These are phyloP conservation scores for Cylloceria caligata DNA, from an alignment of 2,888 invertebrate species.

Conservation along the genomic window DNA sequence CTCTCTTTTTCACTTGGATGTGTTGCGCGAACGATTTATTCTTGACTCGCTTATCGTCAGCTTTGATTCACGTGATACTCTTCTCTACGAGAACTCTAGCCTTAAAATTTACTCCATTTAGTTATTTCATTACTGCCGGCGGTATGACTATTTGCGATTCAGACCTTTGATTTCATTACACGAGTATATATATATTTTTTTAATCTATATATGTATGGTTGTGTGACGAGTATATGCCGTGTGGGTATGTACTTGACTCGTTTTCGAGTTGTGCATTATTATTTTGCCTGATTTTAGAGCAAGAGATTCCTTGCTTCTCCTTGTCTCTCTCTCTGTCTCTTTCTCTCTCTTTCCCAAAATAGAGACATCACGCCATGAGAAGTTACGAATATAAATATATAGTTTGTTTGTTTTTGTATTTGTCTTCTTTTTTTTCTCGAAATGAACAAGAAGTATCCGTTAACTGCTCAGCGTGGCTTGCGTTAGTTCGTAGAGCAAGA, in stretches of 20 bases:
- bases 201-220: constrained; percentile 30
- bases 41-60: constrained; percentile 1
- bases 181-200: constrained; percentile 51
- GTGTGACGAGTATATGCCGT: constrained; percentile 44
- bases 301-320: constrained; percentile 37
- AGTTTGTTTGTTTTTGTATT: constrained; percentile 29
- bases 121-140: constrained; percentile 43
- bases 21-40: constrained; percentile 32
- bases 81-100: constrained; percentile 26
- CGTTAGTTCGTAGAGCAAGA: neutral
- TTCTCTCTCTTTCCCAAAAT: constrained; percentile 46
- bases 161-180: constrained; percentile 63
- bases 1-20: constrained; percentile 4
- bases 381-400: constrained; percentile 59
- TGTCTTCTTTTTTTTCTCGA: neutral
- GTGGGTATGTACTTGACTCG: constrained; percentile 17
- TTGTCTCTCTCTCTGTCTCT: constrained; percentile 1
- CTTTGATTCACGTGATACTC: constrained; percentile 31
- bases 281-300: constrained; percentile 26
- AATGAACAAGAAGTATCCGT: constrained; percentile 33
- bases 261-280: constrained; percentile 58
- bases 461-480: constrained; percentile 5
- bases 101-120: constrained; percentile 54
- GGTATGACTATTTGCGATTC: constrained; percentile 53
- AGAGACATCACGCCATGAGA: constrained; percentile 44